Conservation (phyloP, 2,797 vertebrate genomes). For the Tenualosa ilisha region DNA sequence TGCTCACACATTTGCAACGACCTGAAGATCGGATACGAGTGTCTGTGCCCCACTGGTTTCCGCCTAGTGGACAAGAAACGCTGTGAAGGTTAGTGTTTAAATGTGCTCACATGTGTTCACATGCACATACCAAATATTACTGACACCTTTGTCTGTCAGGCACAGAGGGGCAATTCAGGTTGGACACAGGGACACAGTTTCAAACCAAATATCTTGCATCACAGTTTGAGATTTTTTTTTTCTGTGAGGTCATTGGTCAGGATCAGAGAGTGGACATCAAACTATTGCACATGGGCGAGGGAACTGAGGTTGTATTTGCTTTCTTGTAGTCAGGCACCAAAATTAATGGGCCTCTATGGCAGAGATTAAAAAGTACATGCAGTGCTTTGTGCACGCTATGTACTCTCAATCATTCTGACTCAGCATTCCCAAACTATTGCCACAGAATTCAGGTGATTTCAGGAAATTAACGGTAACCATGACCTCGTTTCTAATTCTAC, state of each 20-base stretch:
- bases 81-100: constrained; percentile 78
- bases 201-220: background rate
- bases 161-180: background rate
- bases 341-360: background rate
- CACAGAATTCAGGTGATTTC: background rate
- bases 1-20: constrained; percentile 87
- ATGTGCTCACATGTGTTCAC: background rate
- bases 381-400: background rate
- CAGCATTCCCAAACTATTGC: background rate
- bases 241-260: constrained; percentile 5
- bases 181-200: background rate
- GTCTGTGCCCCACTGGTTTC: constrained; percentile 81
- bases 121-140: background rate
- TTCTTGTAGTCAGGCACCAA: background rate
- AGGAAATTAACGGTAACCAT: background rate
- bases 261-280: background rate
- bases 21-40: constrained; percentile 84
- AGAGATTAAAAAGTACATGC: background rate
- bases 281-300: background rate
- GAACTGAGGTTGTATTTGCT: background rate
- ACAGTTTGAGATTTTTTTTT: background rate
- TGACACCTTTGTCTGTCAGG: background rate
- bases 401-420: background rate
- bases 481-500: background rate
- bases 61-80: constrained; percentile 62